These are phyloP conservation scores for Machaerirhynchus nigripectus DNA, from an alignment of 2,113 vertebrate species.

Conservation along the genomic window DNA sequence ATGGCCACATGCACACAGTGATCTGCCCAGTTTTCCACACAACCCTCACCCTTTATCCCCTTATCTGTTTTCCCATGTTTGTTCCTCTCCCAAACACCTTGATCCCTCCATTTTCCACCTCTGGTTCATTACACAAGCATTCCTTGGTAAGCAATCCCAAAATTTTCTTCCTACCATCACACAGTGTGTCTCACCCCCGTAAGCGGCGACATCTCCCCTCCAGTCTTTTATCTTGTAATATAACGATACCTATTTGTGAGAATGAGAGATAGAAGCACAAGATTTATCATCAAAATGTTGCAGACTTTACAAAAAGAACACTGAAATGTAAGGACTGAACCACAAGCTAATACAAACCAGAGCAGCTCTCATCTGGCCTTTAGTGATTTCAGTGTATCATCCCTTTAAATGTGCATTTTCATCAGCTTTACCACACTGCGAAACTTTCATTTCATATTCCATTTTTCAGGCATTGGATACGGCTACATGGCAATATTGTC, in stretches of 20 bases:
- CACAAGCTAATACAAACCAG: background rate
- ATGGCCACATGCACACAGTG: background rate
- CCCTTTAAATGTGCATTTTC: background rate
- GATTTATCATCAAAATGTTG: background rate
- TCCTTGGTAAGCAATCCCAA: background rate
- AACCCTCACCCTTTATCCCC: background rate
- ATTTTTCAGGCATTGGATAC: background rate
- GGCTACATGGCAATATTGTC: background rate
- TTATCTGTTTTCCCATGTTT: background rate
- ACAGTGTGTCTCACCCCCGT: accelerated
- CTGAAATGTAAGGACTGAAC: background rate
- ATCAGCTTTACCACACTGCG: background rate
- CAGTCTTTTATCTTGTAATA: background rate
- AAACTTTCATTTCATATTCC: background rate
- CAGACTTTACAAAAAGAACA: background rate
- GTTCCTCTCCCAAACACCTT: background rate
- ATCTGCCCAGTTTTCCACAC: accelerated
- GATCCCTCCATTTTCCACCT: background rate
- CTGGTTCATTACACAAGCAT: background rate
- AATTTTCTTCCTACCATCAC: background rate
- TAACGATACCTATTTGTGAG: background rate
- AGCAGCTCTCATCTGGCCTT: background rate
- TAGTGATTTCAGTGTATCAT: background rate
- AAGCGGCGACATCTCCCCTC: accelerated
- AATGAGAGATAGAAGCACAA: background rate